Evolutionary conservation across 2,888 invertebrate species (phyloP).

Genomic region (Clunio marinus): DNA sequence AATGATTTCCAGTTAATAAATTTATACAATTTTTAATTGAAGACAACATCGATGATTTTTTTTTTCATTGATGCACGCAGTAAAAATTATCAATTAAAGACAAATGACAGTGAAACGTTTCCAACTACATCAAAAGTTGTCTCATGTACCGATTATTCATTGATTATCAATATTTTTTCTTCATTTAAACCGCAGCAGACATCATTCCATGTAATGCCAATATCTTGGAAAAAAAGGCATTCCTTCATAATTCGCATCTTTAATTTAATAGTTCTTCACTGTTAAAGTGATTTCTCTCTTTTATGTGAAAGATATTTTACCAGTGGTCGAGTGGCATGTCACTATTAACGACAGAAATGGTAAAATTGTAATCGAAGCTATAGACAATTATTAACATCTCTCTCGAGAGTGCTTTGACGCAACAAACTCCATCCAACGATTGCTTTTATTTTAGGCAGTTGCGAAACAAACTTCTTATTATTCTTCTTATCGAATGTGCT

Average conservation of each 20-base stretch:
- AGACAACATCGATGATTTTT: slow-evolving; percentile 5
- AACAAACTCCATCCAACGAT: no score
- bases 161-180: background rate
- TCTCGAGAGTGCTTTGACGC: no score
- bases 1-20: slow-evolving; percentile 33
- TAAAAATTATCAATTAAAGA: slow-evolving; percentile 8
- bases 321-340: background rate
- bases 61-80: background rate
- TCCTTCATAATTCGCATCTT: slow-evolving; percentile 21
- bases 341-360: background rate
- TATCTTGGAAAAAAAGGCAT: slow-evolving; percentile 16
- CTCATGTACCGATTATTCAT: background rate
- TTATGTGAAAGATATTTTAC: slow-evolving; percentile 3
- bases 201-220: background rate
- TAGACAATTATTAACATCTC: no score
- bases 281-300: slow-evolving; percentile 8
- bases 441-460: no score
- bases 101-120: background rate
- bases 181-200: background rate
- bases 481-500: background rate
- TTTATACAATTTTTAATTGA: slow-evolving; percentile 33
- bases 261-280: slow-evolving; percentile 22
- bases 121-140: background rate
- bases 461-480: no score
- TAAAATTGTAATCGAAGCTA: no score